Conservation (phyloP, 2,113 vertebrate species). For the Nicator chloris region DNA sequence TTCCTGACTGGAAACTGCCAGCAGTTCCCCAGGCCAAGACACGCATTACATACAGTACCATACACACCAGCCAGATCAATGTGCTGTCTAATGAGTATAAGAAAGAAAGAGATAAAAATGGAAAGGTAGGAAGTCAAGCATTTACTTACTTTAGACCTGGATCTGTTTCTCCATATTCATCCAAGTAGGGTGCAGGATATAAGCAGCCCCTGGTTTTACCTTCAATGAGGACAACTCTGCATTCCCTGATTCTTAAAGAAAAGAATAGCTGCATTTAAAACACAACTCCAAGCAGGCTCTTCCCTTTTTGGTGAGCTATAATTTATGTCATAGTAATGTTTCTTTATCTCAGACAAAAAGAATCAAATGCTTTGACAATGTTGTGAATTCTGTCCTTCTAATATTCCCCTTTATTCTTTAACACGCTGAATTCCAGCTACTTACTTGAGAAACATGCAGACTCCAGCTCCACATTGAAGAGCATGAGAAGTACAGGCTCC, state of each 20-base stretch:
- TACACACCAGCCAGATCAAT: background rate
- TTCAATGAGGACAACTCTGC: slow-evolving; percentile 91
- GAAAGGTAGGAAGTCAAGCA: background rate
- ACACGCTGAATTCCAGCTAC: background rate
- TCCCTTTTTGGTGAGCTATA: background rate
- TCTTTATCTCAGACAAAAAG: background rate
- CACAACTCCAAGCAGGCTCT: background rate
- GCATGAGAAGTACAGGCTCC: slow-evolving; percentile 94
- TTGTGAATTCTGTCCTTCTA: background rate
- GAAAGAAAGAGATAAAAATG: background rate
- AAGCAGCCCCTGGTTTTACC: slow-evolving; percentile 91
- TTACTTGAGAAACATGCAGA: slow-evolving; percentile 96
- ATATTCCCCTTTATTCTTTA: background rate
- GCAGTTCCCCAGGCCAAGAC: background rate
- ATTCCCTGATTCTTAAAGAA: slow-evolving; percentile 88
- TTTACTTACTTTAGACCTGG: slow-evolving; percentile 86
- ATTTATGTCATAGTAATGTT: background rate
- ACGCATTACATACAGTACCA: background rate
- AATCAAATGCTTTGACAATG: background rate
- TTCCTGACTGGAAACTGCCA: background rate
- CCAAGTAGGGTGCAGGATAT: slow-evolving; percentile 93
- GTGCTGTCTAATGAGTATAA: background rate
- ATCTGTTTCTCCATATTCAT: slow-evolving; percentile 98
- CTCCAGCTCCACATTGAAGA: slow-evolving; percentile 89
- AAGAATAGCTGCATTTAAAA: slow-evolving; percentile 26